Conservation (phyloP, 2,797 vertebrate species). For the Setipinna tenuifilis region DNA sequence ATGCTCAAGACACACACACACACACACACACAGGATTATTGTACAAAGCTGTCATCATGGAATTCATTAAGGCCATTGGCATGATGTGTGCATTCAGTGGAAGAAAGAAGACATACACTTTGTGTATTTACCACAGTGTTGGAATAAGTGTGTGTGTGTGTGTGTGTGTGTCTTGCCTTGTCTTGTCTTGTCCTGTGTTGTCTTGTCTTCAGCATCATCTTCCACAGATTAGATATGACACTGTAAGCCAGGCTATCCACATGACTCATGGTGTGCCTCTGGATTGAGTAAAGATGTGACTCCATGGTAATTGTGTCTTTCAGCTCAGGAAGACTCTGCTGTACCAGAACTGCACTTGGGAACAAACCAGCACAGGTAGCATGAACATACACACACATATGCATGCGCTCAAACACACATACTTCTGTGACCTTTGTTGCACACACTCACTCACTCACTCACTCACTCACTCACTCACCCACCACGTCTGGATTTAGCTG, state of each 20-base stretch:
- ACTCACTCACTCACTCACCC: too few relatives aligned
- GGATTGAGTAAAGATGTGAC: neutral
- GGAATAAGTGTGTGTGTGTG: neutral
- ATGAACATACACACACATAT: neutral
- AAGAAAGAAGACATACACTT: neutral
- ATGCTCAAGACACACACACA: neutral
- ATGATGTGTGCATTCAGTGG: neutral
- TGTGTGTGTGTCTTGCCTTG: neutral
- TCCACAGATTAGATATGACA: too few relatives aligned
- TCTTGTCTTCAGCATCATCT: too few relatives aligned
- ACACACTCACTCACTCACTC: too few relatives aligned
- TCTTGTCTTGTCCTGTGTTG: too few relatives aligned
- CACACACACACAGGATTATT: neutral
- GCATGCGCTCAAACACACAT: neutral
- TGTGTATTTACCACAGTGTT: neutral
- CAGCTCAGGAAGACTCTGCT: slow-evolving; percentile 58
- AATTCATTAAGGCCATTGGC: neutral
- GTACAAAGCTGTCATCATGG: too few relatives aligned
- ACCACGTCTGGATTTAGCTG: too few relatives aligned
- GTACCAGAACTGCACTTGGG: slow-evolving; percentile 75
- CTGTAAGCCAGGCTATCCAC: neutral
- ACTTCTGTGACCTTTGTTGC: neutral
- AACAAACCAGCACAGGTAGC: slow-evolving; percentile 72
- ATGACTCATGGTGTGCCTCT: neutral
- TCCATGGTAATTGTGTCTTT: slow-evolving; percentile 29